Percentiles rank a stretch among this genome's conserved stretches.
Conservation (phyloP, 2,113 vertebrate genomes). For the Trinectes maculatus region DNA sequence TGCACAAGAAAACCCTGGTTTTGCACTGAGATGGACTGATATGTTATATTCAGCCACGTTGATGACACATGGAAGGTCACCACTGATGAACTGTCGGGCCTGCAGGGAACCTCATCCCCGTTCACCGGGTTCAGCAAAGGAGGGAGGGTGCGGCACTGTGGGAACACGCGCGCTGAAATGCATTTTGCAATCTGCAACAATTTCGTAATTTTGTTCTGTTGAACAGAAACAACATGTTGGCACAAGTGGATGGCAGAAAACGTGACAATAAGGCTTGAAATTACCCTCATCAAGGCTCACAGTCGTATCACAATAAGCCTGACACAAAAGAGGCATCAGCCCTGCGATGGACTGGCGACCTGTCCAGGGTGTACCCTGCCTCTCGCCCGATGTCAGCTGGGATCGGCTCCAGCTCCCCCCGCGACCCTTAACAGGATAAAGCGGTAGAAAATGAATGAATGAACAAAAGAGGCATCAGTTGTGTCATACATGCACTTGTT, state of each 20-base stretch:
- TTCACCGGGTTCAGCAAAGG: slow-evolving; percentile 9
- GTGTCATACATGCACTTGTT: slow-evolving; percentile 42
- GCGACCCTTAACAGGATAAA: too few species aligned
- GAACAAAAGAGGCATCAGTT: slow-evolving; percentile 33
- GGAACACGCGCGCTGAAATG: slow-evolving; percentile 35
- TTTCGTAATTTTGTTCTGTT: slow-evolving; percentile 42
- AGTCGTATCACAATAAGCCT: slow-evolving; percentile 40
- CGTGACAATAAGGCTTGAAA: slow-evolving; percentile 44
- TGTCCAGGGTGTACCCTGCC: too few species aligned
- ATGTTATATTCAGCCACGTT: slow-evolving; percentile 53
- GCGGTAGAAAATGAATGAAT: too few species aligned
- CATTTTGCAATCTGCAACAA: slow-evolving; percentile 56
- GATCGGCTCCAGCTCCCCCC: too few species aligned
- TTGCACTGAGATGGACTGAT: slow-evolving; percentile 48
- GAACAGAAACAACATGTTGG: slow-evolving; percentile 45
- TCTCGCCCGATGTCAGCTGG: too few species aligned
- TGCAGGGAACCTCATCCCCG: slow-evolving; percentile 34
- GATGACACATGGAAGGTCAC: slow-evolving; percentile 44
- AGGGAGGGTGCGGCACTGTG: slow-evolving; percentile 46
- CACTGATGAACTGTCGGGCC: slow-evolving; percentile 37
- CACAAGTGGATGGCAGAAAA: slow-evolving; percentile 40
- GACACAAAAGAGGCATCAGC: too few species aligned
- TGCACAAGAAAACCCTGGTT: slow-evolving; percentile 40
- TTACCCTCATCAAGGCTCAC: slow-evolving; percentile 27
- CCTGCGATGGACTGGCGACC: too few species aligned